Conservation (phyloP, 2,797 vertebrate genomes). For the Tragopan temminckii region DNA sequence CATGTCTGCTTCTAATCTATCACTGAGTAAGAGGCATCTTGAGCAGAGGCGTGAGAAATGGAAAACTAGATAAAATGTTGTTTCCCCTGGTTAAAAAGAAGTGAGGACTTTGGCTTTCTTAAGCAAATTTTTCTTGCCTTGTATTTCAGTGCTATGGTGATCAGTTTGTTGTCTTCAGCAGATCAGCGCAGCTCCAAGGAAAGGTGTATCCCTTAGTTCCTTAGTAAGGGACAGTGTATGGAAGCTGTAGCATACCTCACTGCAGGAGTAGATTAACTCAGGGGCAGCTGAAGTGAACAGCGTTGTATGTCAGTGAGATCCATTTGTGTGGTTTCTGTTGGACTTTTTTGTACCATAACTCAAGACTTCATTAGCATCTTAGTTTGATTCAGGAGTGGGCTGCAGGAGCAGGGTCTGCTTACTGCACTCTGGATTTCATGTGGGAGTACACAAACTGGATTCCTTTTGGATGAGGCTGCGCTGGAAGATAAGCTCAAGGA, state of each 20-base stretch:
- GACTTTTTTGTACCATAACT: not conserved
- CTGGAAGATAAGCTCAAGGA: not conserved
- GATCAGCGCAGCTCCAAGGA: not conserved
- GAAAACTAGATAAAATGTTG: not conserved
- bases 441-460: not conserved
- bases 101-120: not conserved
- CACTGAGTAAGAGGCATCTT: not conserved
- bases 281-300: not conserved
- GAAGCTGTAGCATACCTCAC: not conserved
- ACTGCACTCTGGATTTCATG: not conserved
- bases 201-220: not conserved
- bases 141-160: fast-evolving
- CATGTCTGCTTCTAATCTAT: not conserved
- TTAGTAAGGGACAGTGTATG: not conserved
- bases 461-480: not conserved
- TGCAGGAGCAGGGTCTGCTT: not conserved
- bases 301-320: not conserved
- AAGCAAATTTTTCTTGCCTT: not conserved
- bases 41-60: not conserved
- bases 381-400: not conserved
- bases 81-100: not conserved
- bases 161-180: not conserved
- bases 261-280: not conserved
- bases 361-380: not conserved
- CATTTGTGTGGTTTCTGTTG: not conserved